These are phyloP conservation scores for Colletes latitarsis DNA, from an alignment of 1,140 invertebrate species.

Conservation along the genomic window DNA sequence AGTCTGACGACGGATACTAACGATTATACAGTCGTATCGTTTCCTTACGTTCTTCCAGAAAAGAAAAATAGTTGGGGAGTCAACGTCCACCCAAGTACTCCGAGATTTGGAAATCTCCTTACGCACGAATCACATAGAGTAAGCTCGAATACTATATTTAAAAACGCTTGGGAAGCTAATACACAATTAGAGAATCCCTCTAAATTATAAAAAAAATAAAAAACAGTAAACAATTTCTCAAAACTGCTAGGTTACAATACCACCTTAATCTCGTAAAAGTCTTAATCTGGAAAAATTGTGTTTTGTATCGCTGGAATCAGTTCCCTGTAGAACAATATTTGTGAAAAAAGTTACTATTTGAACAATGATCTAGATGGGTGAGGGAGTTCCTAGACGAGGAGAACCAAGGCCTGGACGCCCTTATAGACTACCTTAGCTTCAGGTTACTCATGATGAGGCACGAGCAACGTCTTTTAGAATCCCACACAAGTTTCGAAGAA, in stretches of 20 bases:
- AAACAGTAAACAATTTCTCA: neutral
- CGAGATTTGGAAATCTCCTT: conserved; percentile 99
- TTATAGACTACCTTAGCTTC: conserved; percentile 98
- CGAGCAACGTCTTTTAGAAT: conserved; percentile 89
- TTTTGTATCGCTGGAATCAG: no score
- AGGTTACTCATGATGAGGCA: conserved; percentile 95
- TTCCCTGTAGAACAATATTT: no score
- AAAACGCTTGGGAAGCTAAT: no score
- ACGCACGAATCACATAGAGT: conserved; percentile 99
- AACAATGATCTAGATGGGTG: conserved; percentile 91
- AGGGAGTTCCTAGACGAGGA: conserved; percentile 97
- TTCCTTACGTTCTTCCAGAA: conserved; percentile 89
- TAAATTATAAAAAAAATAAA: no score
- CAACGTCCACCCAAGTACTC: conserved; percentile 98
- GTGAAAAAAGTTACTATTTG: neutral
- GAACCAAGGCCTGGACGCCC: conserved; percentile 96
- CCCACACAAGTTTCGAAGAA: conserved; percentile 87
- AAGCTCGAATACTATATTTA: conserved; percentile 78
- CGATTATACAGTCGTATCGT: conserved; percentile 79
- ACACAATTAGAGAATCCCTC: no score
- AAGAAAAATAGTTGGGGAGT: conserved; percentile 97
- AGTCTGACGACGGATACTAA: conserved; percentile 68
- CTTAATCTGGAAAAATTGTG: no score
- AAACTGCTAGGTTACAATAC: neutral
- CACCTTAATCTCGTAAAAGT: no score